Evolutionary conservation across 35 echinoderm and acorn worm genomes (phyloP).

Genomic region (Apostichopus japonicus): DNA sequence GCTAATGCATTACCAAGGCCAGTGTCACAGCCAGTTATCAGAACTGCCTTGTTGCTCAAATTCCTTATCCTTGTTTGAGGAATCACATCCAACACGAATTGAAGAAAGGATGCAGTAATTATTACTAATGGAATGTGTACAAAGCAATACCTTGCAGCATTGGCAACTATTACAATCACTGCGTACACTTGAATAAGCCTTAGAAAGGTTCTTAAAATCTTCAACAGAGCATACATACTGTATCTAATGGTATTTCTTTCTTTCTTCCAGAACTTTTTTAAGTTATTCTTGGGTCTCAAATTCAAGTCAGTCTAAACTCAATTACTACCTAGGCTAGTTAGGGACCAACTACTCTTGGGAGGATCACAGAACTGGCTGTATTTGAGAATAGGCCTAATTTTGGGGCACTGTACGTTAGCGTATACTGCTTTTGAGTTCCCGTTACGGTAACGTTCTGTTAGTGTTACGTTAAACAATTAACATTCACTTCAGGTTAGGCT

Average conservation of each 20-base stretch:
- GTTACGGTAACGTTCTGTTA: too few species aligned
- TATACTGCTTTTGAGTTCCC: too few species aligned
- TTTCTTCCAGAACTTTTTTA: too few species aligned
- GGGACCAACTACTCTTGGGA: not conserved
- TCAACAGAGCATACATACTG: not conserved
- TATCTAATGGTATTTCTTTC: too few species aligned
- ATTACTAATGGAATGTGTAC: not conserved
- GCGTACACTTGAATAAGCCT: conserved; percentile 10
- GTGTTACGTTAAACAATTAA: too few species aligned
- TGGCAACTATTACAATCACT: not conserved
- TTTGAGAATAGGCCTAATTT: too few species aligned
- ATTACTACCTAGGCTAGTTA: not conserved
- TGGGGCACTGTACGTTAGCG: too few species aligned
- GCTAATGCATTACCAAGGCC: conserved; percentile 77
- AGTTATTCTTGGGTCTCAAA: too few species aligned
- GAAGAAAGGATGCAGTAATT: not conserved
- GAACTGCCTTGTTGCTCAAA: conserved; percentile 48
- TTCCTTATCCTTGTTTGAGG: conserved; percentile 9
- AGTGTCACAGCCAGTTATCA: conserved; percentile 82
- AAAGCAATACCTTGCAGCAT: conserved; percentile 4
- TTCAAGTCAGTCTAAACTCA: not conserved
- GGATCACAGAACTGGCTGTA: too few species aligned
- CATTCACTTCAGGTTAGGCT: too few species aligned
- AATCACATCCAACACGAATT: not conserved
- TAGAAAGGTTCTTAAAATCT: not conserved